Base-by-base conservation (phyloP, 2,888 invertebrate genomes). In the Teleiodes luculella region DNA sequence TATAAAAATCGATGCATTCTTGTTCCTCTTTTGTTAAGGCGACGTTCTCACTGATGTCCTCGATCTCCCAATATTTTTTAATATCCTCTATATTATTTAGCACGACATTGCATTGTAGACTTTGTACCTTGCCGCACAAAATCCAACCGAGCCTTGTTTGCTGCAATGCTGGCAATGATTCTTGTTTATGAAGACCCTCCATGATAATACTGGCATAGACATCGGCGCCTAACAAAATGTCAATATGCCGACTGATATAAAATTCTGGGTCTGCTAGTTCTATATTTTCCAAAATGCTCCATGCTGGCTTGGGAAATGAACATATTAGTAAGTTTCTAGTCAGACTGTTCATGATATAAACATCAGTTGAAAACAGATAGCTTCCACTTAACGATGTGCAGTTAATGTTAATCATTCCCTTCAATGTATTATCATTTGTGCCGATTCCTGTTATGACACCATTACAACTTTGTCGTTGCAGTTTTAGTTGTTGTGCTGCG, bases 11-110 rank as follows among this genome's bases (percentile, higher is more conserved):
- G n/a, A n/a, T n/a, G n/a, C n/a, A n/a, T n/a, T n/a, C n/a, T n/a
- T n/a, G n/a, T n/a, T n/a, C n/a, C n/a, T n/a, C n/a, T n/a, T n/a
- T n/a, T n/a, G n/a, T n/a, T n/a, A n/a, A n/a, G n/a, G n/a, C n/a
- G n/a, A n/a, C n/a, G n/a, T n/a, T n/a, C n/a, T n/a, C n/a, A n/a
- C n/a, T n/a, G n/a, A n/a, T n/a, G n/a, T n/a, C n/a, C n/a, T n/a
- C n/a, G n/a, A 18, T 54, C 18, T 59, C 52, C 59, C 59, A 57
- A n/a, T 52, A 63, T 36, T 56, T 35, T 20, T 57, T 33, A 28
- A 64, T 43, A 3, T 60, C 54, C 13, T 56, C 11, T 33, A 18
- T 10, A 13, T 64, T 45, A 16, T 37, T 57, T 8, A 62, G 16
- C 11, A 46, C 52, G 2, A 57, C 55, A 13, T 57, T 46, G 48